Evolutionary conservation across 1,140 invertebrate genomes (phyloP).

Genomic region (Tetragnatha versicolor): DNA sequence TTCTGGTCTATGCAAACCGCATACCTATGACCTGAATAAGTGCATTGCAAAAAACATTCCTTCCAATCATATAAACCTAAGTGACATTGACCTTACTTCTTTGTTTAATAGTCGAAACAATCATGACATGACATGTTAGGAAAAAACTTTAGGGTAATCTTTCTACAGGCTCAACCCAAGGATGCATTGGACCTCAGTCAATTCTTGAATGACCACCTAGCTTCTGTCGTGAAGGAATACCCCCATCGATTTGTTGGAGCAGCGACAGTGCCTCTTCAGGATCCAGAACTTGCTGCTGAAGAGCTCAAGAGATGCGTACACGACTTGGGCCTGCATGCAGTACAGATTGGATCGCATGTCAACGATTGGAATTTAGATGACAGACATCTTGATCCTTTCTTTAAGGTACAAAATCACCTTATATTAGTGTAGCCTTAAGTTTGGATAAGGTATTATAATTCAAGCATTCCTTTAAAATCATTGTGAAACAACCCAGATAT

Average conservation of each 20-base stretch:
- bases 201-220: constrained; percentile 70
- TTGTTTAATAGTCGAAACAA: too few relatives aligned
- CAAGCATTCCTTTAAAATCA: too few relatives aligned
- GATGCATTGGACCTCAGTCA: constrained; percentile 68
- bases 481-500: too few relatives aligned
- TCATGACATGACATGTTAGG: too few relatives aligned
- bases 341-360: constrained; percentile 72
- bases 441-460: too few relatives aligned
- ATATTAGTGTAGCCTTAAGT: too few relatives aligned
- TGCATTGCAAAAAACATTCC: too few relatives aligned
- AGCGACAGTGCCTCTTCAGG: constrained; percentile 71
- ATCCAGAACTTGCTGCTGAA: constrained; percentile 67
- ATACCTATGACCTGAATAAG: too few relatives aligned
- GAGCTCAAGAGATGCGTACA: constrained; percentile 68
- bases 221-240: constrained; percentile 64
- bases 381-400: constrained; percentile 68
- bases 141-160: not conserved
- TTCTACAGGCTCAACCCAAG: constrained; percentile 68
- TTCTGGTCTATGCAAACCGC: too few relatives aligned
- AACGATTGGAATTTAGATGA: constrained; percentile 72
- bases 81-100: too few relatives aligned
- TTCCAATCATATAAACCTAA: too few relatives aligned
- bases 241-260: constrained; percentile 69
- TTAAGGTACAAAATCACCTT: constrained; percentile 66
- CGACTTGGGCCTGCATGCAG: constrained; percentile 68